Evolutionary conservation across 2,113 vertebrate genomes (phyloP).

Genomic region (Pollachius pollachius): DNA sequence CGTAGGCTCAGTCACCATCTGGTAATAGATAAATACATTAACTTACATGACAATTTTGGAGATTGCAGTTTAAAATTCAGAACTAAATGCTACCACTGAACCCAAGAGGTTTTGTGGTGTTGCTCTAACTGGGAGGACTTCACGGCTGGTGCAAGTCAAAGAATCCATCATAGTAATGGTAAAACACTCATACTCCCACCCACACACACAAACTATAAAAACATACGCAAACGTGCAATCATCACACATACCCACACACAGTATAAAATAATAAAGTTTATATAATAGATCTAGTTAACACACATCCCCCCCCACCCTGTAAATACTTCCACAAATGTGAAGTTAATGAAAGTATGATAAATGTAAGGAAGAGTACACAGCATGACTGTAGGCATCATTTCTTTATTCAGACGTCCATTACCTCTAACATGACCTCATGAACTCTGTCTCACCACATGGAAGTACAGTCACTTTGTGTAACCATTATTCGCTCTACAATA

Average conservation of each 20-base stretch:
- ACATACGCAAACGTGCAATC: neutral
- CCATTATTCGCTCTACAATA: slow-evolving; percentile 40
- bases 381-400: slow-evolving; percentile 24
- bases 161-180: neutral
- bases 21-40: no score
- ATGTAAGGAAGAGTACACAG: slow-evolving; percentile 19
- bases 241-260: neutral
- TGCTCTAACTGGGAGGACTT: neutral
- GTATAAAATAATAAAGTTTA: no score
- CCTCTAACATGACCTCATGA: slow-evolving; percentile 6
- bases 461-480: slow-evolving; percentile 33
- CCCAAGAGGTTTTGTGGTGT: neutral
- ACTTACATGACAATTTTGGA: no score
- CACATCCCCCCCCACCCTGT: neutral
- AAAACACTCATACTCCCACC: neutral
- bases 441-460: slow-evolving; percentile 20
- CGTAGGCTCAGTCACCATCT: no score
- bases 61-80: no score
- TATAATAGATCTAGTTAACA: neutral
- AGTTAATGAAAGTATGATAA: neutral
- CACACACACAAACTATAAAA: neutral
- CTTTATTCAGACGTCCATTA: slow-evolving; percentile 53
- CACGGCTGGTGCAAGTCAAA: neutral
- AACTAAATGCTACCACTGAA: no score
- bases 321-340: neutral